Evolutionary conservation across 2,797 vertebrate species (phyloP).

Genomic region (Coregonus ussuriensis): DNA sequence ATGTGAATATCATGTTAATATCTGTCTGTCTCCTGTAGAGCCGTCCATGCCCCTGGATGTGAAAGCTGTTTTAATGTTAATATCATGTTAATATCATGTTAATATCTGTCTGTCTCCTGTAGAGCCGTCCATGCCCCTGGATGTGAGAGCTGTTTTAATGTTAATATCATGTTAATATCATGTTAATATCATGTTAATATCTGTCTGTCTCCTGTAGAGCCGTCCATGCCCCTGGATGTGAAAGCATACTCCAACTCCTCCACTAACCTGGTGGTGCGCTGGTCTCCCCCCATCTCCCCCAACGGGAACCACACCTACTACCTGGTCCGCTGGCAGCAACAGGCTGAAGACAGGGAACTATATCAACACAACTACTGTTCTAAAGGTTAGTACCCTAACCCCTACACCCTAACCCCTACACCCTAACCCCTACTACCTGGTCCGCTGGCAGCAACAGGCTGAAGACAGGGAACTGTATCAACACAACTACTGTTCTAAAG

Average conservation of each 20-base stretch:
- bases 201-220: slow-evolving; percentile 70
- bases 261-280: slow-evolving; percentile 90
- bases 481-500: too few species aligned
- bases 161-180: too few species aligned
- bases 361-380: slow-evolving; percentile 96
- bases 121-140: too few species aligned
- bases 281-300: slow-evolving; percentile 89
- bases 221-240: slow-evolving; percentile 92
- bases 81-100: too few species aligned
- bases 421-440: too few species aligned
- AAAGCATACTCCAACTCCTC: slow-evolving; percentile 94
- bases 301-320: slow-evolving; percentile 97
- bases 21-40: slow-evolving; percentile 64
- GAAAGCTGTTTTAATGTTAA: slow-evolving; percentile 65
- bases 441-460: slow-evolving; percentile 62
- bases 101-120: too few species aligned
- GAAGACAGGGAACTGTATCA: too few species aligned
- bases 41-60: slow-evolving; percentile 94
- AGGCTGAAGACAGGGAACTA: slow-evolving; percentile 90
- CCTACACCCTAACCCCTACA: slow-evolving; percentile 80
- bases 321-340: slow-evolving; percentile 93
- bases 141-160: too few species aligned
- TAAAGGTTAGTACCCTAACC: slow-evolving; percentile 81
- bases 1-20: too few species aligned
- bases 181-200: too few species aligned